Conservation (phyloP, 2,888 invertebrate species). For the Cantharis lateralis region DNA sequence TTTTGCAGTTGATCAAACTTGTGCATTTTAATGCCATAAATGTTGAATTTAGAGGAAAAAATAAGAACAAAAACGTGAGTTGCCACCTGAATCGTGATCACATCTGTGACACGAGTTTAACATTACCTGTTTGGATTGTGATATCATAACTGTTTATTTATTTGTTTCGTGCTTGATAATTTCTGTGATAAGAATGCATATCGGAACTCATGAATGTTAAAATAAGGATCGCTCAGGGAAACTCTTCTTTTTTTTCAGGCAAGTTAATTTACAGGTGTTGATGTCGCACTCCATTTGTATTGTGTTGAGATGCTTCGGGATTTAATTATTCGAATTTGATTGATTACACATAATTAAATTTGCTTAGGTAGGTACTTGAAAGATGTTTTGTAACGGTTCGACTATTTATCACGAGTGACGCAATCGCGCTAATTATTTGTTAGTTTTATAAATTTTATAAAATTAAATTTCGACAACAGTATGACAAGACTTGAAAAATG, state of each 20-base stretch:
- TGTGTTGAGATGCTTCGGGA: background rate
- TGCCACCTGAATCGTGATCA: conserved; percentile 43
- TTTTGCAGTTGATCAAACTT: background rate
- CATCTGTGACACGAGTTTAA: conserved; percentile 43
- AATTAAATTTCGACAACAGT: background rate
- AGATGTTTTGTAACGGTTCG: background rate
- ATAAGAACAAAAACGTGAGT: conserved; percentile 37
- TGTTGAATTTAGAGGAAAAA: conserved; percentile 32
- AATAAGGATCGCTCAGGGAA: conserved; percentile 7
- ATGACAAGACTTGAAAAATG: background rate
- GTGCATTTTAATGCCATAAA: conserved; percentile 4
- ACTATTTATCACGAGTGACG: background rate
- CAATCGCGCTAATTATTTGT: background rate
- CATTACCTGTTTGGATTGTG: conserved; percentile 43
- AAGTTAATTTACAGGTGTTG: background rate
- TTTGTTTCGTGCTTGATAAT: conserved; percentile 39
- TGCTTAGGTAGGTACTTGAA: background rate
- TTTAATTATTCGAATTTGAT: background rate
- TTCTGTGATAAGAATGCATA: conserved; percentile 24
- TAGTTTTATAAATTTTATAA: background rate
- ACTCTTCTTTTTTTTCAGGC: background rate
- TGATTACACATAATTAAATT: background rate
- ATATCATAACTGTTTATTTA: conserved; percentile 43
- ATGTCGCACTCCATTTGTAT: background rate
- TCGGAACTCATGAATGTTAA: conserved; percentile 23